These are phyloP conservation scores for Ptychochromis oligacanthus DNA, from an alignment of 2,113 vertebrate species.

Conservation along the genomic window DNA sequence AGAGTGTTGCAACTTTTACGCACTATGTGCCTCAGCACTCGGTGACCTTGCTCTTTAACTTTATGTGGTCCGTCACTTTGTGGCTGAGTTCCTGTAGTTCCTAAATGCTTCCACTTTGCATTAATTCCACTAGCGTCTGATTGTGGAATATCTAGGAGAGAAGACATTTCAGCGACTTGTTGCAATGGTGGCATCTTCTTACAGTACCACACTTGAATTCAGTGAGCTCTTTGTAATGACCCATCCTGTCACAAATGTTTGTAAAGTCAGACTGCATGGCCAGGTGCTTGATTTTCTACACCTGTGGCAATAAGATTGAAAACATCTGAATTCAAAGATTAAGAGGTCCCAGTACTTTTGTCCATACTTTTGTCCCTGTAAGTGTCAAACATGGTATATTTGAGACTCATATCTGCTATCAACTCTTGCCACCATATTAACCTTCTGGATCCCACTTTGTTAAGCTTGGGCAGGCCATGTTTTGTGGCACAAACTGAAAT, in stretches of 20 bases:
- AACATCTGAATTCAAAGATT: not conserved
- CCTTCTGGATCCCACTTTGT: not conserved
- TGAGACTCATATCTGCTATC: slow-evolving; percentile 2
- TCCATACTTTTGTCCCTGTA: not conserved
- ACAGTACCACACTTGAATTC: not conserved
- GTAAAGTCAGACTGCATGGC: not conserved
- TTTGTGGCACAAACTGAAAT: not conserved
- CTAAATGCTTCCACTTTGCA: not conserved
- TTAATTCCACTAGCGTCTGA: not conserved
- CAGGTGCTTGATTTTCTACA: not conserved
- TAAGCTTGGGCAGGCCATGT: not conserved
- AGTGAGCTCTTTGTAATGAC: not conserved
- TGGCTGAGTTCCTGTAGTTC: not conserved
- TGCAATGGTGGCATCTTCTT: not conserved
- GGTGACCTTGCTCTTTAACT: not conserved
- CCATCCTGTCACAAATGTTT: not conserved
- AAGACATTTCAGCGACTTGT: not conserved
- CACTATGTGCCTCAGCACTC: not conserved
- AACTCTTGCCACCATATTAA: slow-evolving; percentile 7
- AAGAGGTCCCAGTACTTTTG: not conserved
- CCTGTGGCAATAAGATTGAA: not conserved
- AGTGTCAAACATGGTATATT: not conserved
- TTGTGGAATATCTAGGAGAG: not conserved
- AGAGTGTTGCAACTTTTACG: not conserved
- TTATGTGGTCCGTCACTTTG: not conserved